phyloP scores from a whole-genome alignment of 2,113 vertebrate species.

The Atractosteus spatula region DNA sequence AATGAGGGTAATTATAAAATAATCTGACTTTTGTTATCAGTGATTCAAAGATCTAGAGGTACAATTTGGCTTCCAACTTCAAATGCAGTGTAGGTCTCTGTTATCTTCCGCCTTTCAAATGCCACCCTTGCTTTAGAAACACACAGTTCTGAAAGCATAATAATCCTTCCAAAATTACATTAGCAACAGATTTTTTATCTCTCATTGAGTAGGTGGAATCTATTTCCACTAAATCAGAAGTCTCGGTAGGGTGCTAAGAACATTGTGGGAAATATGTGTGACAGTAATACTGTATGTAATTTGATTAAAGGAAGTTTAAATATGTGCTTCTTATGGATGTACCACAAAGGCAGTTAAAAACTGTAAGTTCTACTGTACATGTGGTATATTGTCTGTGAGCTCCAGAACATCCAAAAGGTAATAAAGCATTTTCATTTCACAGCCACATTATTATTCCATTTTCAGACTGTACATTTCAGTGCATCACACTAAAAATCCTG shows the following conservation, averaged over 20 bases:
- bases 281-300: conserved; percentile 64
- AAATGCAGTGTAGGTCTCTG: conserved; percentile 23
- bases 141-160: conserved; percentile 65
- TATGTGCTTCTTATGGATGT: conserved; percentile 45
- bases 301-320: conserved; percentile 68
- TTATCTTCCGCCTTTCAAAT: conserved; percentile 57
- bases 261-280: conserved; percentile 60
- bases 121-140: conserved; percentile 59
- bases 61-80: too few species aligned
- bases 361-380: conserved; percentile 46
- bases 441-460: not conserved
- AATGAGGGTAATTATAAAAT: too few species aligned
- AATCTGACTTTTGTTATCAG: too few species aligned
- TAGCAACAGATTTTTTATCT: conserved; percentile 58
- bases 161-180: conserved; percentile 77
- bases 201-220: conserved; percentile 71
- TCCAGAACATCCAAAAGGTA: conserved; percentile 28
- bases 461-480: too few species aligned
- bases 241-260: conserved; percentile 66
- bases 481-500: too few species aligned
- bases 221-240: conserved; percentile 68
- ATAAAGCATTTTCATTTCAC: not conserved
- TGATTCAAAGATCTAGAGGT: too few species aligned
- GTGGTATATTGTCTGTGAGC: conserved; percentile 35
- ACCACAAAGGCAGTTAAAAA: conserved; percentile 57